Percentiles rank a stretch among this genome's conserved stretches.
phyloP scores from a whole-genome alignment of 2,797 vertebrate genomes.

The Parotocinclus haroldoi region DNA sequence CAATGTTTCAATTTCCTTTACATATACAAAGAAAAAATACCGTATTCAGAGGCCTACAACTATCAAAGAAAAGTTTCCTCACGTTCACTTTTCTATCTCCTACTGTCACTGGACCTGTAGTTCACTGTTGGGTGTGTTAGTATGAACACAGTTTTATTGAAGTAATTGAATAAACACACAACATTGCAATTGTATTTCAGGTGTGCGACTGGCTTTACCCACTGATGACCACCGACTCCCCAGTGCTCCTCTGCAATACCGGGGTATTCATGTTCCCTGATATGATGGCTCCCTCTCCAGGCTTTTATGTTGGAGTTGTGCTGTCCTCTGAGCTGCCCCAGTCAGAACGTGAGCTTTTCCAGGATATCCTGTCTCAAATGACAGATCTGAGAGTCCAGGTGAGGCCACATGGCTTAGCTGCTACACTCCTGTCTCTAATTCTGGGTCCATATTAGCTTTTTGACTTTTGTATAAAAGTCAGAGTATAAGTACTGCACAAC shows the following conservation, averaged over 20 bases:
- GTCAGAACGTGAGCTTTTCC: conserved; percentile 70
- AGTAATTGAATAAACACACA: too few species aligned
- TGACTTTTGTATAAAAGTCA: too few species aligned
- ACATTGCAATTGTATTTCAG: conserved; percentile 62
- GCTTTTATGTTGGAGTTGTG: conserved; percentile 91
- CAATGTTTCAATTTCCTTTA: too few species aligned
- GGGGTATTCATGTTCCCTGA: conserved; percentile 98
- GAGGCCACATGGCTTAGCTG: conserved; percentile 37
- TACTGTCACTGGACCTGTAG: too few species aligned
- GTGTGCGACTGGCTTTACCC: conserved; percentile 97
- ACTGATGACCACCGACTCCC: conserved; percentile 85
- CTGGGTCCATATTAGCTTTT: too few species aligned
- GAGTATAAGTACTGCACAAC: too few species aligned
- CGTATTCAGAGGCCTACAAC: too few species aligned
- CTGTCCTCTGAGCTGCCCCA: conserved; percentile 85
- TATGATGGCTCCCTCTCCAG: conserved; percentile 82
- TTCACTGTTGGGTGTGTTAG: too few species aligned
- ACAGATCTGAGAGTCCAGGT: conserved; percentile 94
- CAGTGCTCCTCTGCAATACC: conserved; percentile 85
- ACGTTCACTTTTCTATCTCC: too few species aligned
- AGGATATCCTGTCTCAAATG: conserved; percentile 88
- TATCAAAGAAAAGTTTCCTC: too few species aligned
- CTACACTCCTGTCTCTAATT: too few species aligned
- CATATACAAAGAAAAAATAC: too few species aligned
- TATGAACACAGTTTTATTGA: not conserved